Evolutionary conservation across 2,888 invertebrate species (phyloP).

Genomic region (Eilema griseolum): DNA sequence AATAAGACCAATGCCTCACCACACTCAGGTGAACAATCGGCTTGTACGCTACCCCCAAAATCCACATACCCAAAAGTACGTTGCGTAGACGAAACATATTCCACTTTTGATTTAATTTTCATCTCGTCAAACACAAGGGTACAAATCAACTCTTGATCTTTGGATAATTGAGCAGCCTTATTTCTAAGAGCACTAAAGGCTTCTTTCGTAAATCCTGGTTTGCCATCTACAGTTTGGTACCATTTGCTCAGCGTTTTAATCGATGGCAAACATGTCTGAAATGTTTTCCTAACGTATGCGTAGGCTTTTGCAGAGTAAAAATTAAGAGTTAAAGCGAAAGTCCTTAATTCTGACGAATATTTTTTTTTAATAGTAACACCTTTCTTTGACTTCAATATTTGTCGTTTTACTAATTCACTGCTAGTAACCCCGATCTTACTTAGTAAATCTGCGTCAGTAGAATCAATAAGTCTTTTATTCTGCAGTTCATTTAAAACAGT

Average conservation of each 20-base stretch:
- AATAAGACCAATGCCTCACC: conserved; percentile 10
- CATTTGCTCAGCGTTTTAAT: conserved; percentile 25
- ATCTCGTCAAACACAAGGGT: conserved; percentile 17
- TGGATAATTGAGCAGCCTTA: not conserved
- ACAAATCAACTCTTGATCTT: not conserved
- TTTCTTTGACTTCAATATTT: not conserved
- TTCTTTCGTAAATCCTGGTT: conserved; percentile 17
- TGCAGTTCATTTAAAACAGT: conserved; percentile 16
- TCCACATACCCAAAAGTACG: not conserved
- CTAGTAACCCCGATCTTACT: conserved; percentile 15
- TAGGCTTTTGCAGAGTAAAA: conserved; percentile 28
- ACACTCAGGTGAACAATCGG: too few relatives aligned
- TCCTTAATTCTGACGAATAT: conserved; percentile 9
- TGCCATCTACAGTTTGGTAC: conserved; percentile 22
- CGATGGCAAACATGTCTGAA: conserved; percentile 26
- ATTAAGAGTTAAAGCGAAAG: conserved; percentile 5
- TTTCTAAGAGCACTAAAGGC: conserved; percentile 8
- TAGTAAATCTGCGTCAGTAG: conserved; percentile 7
- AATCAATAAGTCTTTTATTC: conserved; percentile 11
- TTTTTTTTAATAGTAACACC: not conserved
- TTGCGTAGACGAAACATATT: not conserved
- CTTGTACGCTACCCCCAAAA: too few relatives aligned
- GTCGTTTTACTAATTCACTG: conserved; percentile 3
- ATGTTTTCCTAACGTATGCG: conserved; percentile 27
- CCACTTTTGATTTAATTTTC: not conserved